Base-by-base conservation (phyloP, 2,888 invertebrate species). In the Agriopis leucophaearia region DNA sequence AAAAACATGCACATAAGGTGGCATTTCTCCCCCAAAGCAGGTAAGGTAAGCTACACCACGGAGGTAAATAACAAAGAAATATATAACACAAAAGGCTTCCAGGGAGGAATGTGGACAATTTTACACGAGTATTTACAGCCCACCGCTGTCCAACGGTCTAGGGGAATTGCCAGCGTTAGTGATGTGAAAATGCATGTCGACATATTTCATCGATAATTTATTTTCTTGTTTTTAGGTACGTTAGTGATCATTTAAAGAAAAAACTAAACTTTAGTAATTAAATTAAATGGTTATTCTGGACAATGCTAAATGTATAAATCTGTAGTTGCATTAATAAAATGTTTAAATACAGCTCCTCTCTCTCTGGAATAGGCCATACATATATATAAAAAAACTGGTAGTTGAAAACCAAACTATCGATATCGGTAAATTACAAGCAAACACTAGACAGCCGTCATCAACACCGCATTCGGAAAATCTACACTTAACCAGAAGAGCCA, bases 401-500 rank as follows among this genome's bases (percentile, higher is more conserved):
- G 27, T 27, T 27, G 4, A 27, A 27, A 51, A 13, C 13, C 8
- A n/a, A 51, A 50, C 58, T 80, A 83, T 86, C 86, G 86, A 88
- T 78, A 71, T 62, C 75, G 74, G 40, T 10, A 51, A 45, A 57
- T 67, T 13, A 35, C 35, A 38, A 44, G 72, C 81, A 81, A 81
- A 13, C 88, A 71, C 84, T 85, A 86, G 51, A 51, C 76, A 83
- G 86, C 91, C 91, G 88, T 93, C 94, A 94, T 94, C 94, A 94
- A 94, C 94, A 94, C 94, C 94, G 94, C 94, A 94, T 94, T 94
- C 91, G 92, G 93, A 93, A 94, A 94, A 94, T 94, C 93, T 93
- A 94, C 94, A 94, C 94, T 94, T 93, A 94, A 92, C 94, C 94
- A 93, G 92, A 89, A 91, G 92, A 92, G 90, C 91, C 93, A 91